A percentile compares a stretch with the other conserved stretches of the same genome.
These are phyloP conservation scores for Sinonovacula constricta DNA, from an alignment of 1,140 invertebrate genomes.

Conservation along the genomic window DNA sequence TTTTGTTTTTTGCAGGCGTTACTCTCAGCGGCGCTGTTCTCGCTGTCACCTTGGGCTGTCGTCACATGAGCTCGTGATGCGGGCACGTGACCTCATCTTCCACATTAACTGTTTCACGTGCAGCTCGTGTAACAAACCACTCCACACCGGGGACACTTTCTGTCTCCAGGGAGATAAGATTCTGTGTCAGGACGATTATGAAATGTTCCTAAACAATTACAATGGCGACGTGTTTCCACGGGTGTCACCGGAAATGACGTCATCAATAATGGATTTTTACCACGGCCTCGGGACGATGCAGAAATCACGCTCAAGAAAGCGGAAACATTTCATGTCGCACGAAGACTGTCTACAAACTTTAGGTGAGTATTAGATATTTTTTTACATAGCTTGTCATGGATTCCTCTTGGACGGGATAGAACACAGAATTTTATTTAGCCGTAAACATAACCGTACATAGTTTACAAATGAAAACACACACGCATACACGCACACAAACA, in stretches of 20 bases:
- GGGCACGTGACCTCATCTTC: slow-evolving; percentile 79
- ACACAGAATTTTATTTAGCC: no score
- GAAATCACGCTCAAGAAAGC: slow-evolving; percentile 48
- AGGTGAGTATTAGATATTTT: slow-evolving; percentile 54
- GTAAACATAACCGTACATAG: no score
- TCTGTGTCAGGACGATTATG: slow-evolving; percentile 79
- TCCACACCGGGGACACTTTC: slow-evolving; percentile 90
- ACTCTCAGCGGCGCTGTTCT: slow-evolving; percentile 85
- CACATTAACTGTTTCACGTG: slow-evolving; percentile 77
- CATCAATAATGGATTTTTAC: neutral
- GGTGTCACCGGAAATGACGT: slow-evolving; percentile 32
- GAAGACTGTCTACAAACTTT: slow-evolving; percentile 58
- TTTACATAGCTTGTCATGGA: no score
- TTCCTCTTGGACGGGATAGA: no score
- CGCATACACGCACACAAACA: no score
- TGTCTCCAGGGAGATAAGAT: slow-evolving; percentile 81
- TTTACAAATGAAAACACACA: no score
- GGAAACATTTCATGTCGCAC: slow-evolving; percentile 57
- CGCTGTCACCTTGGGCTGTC: slow-evolving; percentile 89
- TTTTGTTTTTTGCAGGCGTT: slow-evolving; percentile 73
- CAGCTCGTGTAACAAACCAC: slow-evolving; percentile 83
- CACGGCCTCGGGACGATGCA: neutral
- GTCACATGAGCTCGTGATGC: slow-evolving; percentile 87
- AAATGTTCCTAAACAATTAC: slow-evolving; percentile 44
- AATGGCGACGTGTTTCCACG: slow-evolving; percentile 8